Percentiles rank a stretch among this genome's conserved stretches.
These are phyloP conservation scores for Synodontis membranacea DNA, from an alignment of 2,113 vertebrate species.

Conservation along the genomic window DNA sequence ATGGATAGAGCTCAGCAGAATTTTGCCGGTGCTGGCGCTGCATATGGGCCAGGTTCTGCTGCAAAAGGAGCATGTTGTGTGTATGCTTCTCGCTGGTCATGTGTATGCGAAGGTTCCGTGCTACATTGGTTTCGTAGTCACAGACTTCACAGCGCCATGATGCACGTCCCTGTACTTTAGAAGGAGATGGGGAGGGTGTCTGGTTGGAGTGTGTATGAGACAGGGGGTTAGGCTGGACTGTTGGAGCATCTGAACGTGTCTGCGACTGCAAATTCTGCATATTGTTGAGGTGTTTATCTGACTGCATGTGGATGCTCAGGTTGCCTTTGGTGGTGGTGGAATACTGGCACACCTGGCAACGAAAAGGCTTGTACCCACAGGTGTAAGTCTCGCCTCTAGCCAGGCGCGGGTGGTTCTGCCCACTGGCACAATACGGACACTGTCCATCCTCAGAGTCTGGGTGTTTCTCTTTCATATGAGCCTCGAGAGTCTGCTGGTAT, in stretches of 20 bases:
- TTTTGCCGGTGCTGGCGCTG: conserved; percentile 79
- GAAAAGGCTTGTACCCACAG: conserved; percentile 98
- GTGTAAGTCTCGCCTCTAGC: conserved; percentile 97
- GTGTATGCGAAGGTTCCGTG: conserved; percentile 97
- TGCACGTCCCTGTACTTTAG: conserved; percentile 83
- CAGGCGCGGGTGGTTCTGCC: conserved; percentile 93
- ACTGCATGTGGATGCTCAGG: conserved; percentile 99
- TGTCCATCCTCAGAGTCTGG: conserved; percentile 85
- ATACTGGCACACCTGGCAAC: conserved; percentile 99
- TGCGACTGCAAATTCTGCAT: conserved; percentile 89
- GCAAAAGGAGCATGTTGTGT: conserved; percentile 95
- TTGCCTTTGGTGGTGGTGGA: conserved; percentile 99
- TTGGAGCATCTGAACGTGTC: conserved; percentile 63
- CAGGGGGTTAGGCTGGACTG: conserved; percentile 47
- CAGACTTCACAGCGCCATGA: conserved; percentile 98
- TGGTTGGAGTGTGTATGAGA: conserved; percentile 60
- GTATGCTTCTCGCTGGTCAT: conserved; percentile 99
- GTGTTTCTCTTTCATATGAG: conserved; percentile 99
- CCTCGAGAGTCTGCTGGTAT: conserved; percentile 98
- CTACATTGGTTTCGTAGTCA: conserved; percentile 98
- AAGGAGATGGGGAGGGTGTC: conserved; percentile 79
- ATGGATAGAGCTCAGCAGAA: conserved; percentile 84
- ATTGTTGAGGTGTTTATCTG: conserved; percentile 99
- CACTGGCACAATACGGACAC: conserved; percentile 90
- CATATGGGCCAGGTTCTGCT: conserved; percentile 88